Evolutionary conservation across 92 coral and sea anemone species (phyloP).

Genomic region (Zoanthus solanderi): DNA sequence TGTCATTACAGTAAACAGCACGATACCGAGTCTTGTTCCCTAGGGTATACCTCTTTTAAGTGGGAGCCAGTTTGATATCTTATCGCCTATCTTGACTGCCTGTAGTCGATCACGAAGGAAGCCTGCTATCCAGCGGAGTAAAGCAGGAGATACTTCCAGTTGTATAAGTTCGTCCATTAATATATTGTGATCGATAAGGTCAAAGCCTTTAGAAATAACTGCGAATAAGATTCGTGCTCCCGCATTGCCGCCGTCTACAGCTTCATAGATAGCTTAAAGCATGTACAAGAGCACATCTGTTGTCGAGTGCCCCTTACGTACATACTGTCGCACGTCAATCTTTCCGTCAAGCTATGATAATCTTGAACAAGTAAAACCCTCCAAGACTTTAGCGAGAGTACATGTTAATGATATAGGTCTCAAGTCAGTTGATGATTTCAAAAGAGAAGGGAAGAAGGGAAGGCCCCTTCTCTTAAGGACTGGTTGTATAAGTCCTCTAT

Average conservation of each 20-base stretch:
- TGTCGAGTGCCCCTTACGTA: slow-evolving; percentile 39
- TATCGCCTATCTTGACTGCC: slow-evolving; percentile 50
- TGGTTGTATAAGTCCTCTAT: slow-evolving; percentile 58
- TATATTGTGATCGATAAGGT: slow-evolving; percentile 42
- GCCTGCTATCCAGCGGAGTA: slow-evolving; percentile 49
- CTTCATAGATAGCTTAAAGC: slow-evolving; percentile 36
- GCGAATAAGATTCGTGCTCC: slow-evolving; percentile 32
- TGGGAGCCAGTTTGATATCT: slow-evolving; percentile 49
- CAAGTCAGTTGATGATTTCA: slow-evolving; percentile 45
- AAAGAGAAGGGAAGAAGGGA: slow-evolving; percentile 20
- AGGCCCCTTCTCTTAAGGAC: slow-evolving; percentile 42
- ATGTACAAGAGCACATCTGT: slow-evolving; percentile 43
- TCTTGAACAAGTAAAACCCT: slow-evolving; percentile 45
- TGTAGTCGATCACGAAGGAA: slow-evolving; percentile 54
- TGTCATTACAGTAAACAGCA: too few species aligned
- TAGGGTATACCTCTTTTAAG: slow-evolving; percentile 49
- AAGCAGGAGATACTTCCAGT: slow-evolving; percentile 38
- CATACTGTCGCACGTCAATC: slow-evolving; percentile 39
- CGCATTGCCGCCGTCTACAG: slow-evolving; percentile 22
- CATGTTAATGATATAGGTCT: slow-evolving; percentile 60
- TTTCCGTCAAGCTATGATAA: slow-evolving; percentile 22
- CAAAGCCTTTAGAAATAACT: slow-evolving; percentile 47
- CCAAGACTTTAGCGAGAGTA: slow-evolving; percentile 44
- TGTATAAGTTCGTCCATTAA: slow-evolving; percentile 42
- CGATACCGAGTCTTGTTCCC: too few species aligned